Evolutionary conservation across 2,113 vertebrate species (phyloP).

Genomic region (Brienomyrus longianalis): DNA sequence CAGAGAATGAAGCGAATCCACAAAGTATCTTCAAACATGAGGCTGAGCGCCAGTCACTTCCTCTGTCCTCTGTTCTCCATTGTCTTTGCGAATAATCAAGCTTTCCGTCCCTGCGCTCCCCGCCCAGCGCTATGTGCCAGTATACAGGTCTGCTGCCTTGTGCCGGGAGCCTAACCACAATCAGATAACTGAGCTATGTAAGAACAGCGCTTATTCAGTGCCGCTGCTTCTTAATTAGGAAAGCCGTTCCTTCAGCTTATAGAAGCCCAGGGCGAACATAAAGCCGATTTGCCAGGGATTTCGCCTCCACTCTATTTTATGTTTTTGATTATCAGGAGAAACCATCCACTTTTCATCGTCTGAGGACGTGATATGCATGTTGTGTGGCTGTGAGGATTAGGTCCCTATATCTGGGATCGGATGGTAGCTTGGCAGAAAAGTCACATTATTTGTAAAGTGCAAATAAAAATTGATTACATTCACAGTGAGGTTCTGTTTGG

Average conservation of each 20-base stretch:
- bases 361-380: background rate
- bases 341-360: background rate
- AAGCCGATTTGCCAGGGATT: background rate
- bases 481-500: background rate
- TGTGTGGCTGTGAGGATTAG: background rate
- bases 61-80: background rate
- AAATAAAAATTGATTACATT: background rate
- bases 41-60: background rate
- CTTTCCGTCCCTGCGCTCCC: background rate
- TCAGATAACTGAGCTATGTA: background rate
- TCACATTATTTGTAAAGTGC: background rate
- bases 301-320: background rate
- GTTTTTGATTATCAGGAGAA: background rate
- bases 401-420: background rate
- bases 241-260: background rate
- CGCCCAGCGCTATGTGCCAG: background rate
- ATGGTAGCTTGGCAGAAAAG: background rate
- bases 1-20: background rate
- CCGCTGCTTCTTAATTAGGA: background rate
- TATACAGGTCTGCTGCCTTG: background rate
- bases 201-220: background rate
- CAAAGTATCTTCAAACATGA: background rate
- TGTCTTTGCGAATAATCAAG: conserved; percentile 4
- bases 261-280: background rate
- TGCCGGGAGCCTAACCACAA: background rate